A percentile compares a stretch with the other conserved stretches of the same genome.
Evolutionary conservation across 2,113 vertebrate species (phyloP).

Genomic region (Alaudala cheleensis): DNA sequence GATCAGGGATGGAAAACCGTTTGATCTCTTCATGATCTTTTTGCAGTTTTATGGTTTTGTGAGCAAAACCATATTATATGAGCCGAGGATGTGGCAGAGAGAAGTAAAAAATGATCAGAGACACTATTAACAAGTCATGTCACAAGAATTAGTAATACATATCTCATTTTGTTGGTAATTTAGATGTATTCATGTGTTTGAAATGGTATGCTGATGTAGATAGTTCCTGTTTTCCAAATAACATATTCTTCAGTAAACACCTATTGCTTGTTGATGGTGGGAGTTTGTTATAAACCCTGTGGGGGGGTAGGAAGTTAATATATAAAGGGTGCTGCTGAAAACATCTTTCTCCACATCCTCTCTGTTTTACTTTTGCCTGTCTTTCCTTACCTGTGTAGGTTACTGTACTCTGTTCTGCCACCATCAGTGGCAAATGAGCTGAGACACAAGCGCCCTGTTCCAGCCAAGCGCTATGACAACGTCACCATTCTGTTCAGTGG

Average conservation of each 20-base stretch:
- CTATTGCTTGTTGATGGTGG: background rate
- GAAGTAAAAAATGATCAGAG: background rate
- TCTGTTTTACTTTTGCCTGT: background rate
- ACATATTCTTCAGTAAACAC: background rate
- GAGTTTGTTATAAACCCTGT: background rate
- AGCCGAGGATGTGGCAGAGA: background rate
- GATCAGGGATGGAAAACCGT: background rate
- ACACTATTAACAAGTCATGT: background rate
- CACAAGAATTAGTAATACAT: background rate
- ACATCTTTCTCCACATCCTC: background rate
- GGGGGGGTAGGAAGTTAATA: background rate
- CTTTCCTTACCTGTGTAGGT: constrained; percentile 63
- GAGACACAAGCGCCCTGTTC: constrained; percentile 94
- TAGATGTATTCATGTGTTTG: background rate
- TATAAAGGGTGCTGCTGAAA: background rate
- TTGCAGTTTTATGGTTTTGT: background rate
- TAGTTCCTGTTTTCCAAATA: background rate
- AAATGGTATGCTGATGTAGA: background rate
- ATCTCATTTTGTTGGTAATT: background rate
- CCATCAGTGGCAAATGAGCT: constrained; percentile 97
- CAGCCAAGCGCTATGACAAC: constrained; percentile 96
- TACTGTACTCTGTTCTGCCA: constrained; percentile 95
- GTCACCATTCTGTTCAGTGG: constrained; percentile 98
- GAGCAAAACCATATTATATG: background rate
- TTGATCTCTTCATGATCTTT: background rate